A percentile compares a stretch with the other conserved stretches of the same genome.
Evolutionary conservation across 2,888 invertebrate genomes (phyloP).

Genomic region (Oasisia sp.): DNA sequence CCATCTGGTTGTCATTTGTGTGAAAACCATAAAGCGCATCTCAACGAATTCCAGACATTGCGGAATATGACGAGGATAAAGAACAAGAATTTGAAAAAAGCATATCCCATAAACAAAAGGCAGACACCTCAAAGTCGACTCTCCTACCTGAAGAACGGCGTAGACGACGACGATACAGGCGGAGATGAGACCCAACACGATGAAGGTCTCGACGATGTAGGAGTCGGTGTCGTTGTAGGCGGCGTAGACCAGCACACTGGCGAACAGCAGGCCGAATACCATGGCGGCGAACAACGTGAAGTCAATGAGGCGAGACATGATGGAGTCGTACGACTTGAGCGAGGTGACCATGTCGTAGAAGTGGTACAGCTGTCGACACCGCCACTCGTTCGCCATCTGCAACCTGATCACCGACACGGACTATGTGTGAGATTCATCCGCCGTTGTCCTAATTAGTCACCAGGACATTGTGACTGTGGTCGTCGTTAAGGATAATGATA

Average conservation of each 20-base stretch:
- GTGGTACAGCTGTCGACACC: not conserved
- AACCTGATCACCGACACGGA: not conserved
- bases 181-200: not conserved
- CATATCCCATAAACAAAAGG: too few relatives aligned
- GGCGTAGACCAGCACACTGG: not conserved
- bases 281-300: not conserved
- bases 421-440: not conserved
- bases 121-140: too few relatives aligned
- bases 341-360: not conserved
- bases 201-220: not conserved
- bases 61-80: too few relatives aligned
- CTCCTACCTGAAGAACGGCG: not conserved
- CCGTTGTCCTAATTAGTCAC: not conserved
- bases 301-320: not conserved
- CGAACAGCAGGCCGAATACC: not conserved
- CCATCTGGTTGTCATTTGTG: too few relatives aligned
- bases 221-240: not conserved
- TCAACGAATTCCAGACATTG: too few relatives aligned
- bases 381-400: not conserved
- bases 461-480: not conserved
- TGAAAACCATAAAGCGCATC: too few relatives aligned
- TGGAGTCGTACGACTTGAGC: not conserved
- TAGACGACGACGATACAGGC: not conserved
- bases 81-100: too few relatives aligned
- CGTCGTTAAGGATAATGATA: too few relatives aligned